These are phyloP conservation scores for Eupithecia insigniata DNA, from an alignment of 2,888 invertebrate species.

Conservation along the genomic window DNA sequence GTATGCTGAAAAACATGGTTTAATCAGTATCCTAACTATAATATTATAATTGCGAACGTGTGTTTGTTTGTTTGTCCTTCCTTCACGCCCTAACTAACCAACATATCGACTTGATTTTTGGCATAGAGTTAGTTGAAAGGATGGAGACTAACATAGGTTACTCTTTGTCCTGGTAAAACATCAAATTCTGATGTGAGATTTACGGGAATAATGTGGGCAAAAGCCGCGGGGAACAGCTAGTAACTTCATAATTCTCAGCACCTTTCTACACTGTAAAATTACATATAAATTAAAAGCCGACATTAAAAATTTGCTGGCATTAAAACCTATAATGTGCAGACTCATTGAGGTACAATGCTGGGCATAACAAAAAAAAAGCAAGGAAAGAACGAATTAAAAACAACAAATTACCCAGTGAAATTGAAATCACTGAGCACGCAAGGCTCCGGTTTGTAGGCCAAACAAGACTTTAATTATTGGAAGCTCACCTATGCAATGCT, in stretches of 20 bases:
- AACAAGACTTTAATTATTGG: constrained; percentile 40
- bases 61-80: no score
- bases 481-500: constrained; percentile 27
- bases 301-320: not conserved
- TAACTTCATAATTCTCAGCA: not conserved
- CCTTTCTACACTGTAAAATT: not conserved
- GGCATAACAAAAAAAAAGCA: not conserved
- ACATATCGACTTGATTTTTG: no score
- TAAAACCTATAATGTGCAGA: not conserved
- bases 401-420: constrained; percentile 7
- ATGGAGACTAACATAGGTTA: no score
- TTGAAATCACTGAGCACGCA: constrained; percentile 13
- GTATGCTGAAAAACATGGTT: constrained; percentile 85
- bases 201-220: no score
- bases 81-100: no score
- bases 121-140: no score
- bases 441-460: constrained; percentile 23
- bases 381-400: not conserved
- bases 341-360: not conserved
- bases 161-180: no score
- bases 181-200: no score
- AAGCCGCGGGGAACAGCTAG: no score
- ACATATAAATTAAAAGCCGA: not conserved
- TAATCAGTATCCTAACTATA: no score
- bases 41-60: no score